Evolutionary conservation across 2,113 vertebrate species (phyloP).

Genomic region (Aplodontia rufa): DNA sequence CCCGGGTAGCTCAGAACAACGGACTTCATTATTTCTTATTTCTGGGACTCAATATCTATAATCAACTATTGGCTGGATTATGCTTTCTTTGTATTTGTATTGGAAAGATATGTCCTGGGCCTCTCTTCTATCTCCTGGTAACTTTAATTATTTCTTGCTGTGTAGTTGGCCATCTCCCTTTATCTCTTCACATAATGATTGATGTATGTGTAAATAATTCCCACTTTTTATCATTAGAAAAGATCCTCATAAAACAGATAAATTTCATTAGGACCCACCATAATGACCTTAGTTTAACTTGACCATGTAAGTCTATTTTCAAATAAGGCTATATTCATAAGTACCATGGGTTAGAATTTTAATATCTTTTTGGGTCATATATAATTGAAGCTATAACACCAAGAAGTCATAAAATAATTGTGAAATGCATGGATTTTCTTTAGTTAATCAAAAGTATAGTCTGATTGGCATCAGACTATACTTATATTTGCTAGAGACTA

Average conservation of each 20-base stretch:
- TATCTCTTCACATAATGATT: background rate
- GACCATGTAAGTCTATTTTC: background rate
- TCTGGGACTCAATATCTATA: background rate
- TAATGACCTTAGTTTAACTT: background rate
- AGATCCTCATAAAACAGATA: background rate
- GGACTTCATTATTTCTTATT: background rate
- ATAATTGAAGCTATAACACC: background rate
- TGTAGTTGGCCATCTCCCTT: background rate
- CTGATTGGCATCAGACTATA: no score
- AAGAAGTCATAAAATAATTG: background rate
- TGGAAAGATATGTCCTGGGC: background rate
- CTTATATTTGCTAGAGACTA: no score
- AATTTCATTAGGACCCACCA: accelerated
- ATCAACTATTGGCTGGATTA: background rate
- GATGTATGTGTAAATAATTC: background rate
- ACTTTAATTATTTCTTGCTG: background rate
- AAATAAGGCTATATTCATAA: background rate
- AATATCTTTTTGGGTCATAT: background rate
- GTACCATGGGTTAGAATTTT: background rate
- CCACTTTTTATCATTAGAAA: background rate
- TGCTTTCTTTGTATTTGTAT: background rate
- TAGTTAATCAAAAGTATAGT: background rate
- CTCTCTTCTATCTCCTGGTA: background rate
- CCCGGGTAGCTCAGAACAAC: background rate
- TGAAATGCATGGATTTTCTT: background rate